Evolutionary conservation across 2,888 invertebrate genomes (phyloP).

Genomic region (Ornithoptera alexandrae): DNA sequence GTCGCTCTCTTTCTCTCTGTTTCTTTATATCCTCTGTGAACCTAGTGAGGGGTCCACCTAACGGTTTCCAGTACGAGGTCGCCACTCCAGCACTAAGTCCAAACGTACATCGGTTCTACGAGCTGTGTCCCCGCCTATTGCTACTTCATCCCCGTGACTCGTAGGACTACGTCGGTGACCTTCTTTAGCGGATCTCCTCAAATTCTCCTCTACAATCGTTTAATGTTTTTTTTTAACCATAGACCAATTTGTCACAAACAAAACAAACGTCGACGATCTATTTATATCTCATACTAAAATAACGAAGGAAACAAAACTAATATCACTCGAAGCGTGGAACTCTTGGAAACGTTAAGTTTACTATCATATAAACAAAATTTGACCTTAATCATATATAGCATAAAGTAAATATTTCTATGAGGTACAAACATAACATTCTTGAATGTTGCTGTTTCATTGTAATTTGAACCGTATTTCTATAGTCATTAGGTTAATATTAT

Average conservation of each 20-base stretch:
- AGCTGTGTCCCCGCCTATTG: too few species aligned
- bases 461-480: background rate
- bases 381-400: background rate
- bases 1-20: too few species aligned
- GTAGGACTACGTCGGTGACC: too few species aligned
- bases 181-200: too few species aligned
- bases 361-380: conserved; percentile 2
- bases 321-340: background rate
- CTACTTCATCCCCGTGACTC: too few species aligned
- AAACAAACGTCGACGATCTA: conserved; percentile 16
- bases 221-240: conserved; percentile 1
- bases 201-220: too few species aligned
- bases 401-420: background rate
- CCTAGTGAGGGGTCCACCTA: too few species aligned
- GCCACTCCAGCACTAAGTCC: too few species aligned
- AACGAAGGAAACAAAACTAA: background rate
- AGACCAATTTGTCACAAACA: conserved; percentile 11
- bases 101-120: too few species aligned
- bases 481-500: background rate
- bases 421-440: background rate
- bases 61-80: too few species aligned
- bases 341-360: background rate
- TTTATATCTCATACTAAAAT: conserved; percentile 7
- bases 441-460: background rate
- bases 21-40: too few species aligned